These are phyloP conservation scores for Valencia hispanica DNA, from an alignment of 2,797 vertebrate species.

Conservation along the genomic window DNA sequence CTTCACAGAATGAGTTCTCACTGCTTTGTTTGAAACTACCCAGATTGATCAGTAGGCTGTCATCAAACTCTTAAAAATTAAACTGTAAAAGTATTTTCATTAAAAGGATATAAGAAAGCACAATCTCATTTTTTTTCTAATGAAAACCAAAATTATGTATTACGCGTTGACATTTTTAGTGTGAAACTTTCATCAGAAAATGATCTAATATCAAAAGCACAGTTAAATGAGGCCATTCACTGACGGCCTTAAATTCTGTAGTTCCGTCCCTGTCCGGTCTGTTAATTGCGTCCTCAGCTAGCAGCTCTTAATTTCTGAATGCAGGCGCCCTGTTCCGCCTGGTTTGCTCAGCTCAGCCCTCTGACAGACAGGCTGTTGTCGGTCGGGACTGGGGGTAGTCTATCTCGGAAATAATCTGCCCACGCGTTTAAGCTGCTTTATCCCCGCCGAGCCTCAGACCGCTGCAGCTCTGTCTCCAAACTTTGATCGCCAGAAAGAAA, in stretches of 20 bases:
- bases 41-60: neutral
- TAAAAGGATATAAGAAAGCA: neutral
- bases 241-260: neutral
- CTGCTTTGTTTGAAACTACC: neutral
- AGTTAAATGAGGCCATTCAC: neutral
- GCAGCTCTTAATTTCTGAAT: neutral
- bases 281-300: neutral
- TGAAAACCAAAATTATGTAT: neutral
- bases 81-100: neutral
- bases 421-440: conserved; percentile 78
- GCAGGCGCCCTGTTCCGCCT: neutral
- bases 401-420: conserved; percentile 79
- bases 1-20: neutral
- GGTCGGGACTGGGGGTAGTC: conserved; percentile 54
- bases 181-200: neutral
- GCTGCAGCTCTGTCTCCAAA: conserved; percentile 36
- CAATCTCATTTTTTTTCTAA: neutral
- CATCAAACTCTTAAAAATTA: neutral
- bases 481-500: conserved; percentile 39
- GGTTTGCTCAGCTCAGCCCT: conserved; percentile 36
- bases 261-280: conserved; percentile 23
- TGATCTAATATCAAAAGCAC: too few species aligned
- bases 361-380: conserved; percentile 42
- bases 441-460: conserved; percentile 61
- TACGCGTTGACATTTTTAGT: neutral